Percentiles rank a stretch among this genome's conserved stretches.
phyloP scores from a whole-genome alignment of 2,888 invertebrate genomes.

The Periphyllus acericola region DNA sequence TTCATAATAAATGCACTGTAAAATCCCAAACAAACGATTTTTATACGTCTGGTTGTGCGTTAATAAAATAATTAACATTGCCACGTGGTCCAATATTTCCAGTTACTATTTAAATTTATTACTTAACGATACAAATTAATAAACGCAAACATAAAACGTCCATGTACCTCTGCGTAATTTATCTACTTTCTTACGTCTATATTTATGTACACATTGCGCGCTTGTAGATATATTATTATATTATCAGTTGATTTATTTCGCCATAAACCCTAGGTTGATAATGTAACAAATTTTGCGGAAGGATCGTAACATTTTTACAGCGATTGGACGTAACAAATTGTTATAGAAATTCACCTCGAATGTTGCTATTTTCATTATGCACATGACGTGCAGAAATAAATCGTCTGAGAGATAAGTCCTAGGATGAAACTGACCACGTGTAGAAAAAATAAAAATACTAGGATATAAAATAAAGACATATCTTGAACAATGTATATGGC shows the following conservation, averaged over 20 bases:
- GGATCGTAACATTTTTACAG: slow-evolving; percentile 23
- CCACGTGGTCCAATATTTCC: background rate
- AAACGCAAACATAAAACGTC: background rate
- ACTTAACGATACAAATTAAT: background rate
- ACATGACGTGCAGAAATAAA: slow-evolving; percentile 49
- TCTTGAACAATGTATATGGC: slow-evolving; percentile 38
- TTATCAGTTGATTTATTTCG: slow-evolving; percentile 32
- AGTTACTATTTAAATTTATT: background rate
- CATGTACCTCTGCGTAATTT: background rate
- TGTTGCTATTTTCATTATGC: slow-evolving; percentile 46
- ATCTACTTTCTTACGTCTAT: background rate
- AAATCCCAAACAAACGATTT: background rate
- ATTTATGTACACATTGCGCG: background rate
- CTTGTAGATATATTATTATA: slow-evolving; percentile 1
- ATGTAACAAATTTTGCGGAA: slow-evolving; percentile 31
- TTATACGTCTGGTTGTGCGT: background rate
- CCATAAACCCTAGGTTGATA: slow-evolving; percentile 14
- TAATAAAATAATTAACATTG: background rate
- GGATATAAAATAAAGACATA: slow-evolving; percentile 43
- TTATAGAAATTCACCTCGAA: slow-evolving; percentile 36
- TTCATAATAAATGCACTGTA: too few species aligned
- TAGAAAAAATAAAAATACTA: slow-evolving; percentile 5
- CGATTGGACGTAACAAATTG: slow-evolving; percentile 49
- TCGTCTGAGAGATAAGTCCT: slow-evolving; percentile 45
- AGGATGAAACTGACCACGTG: slow-evolving; percentile 51